phyloP scores from a whole-genome alignment of 2,888 invertebrate genomes.

The Vandiemenella viatica region DNA sequence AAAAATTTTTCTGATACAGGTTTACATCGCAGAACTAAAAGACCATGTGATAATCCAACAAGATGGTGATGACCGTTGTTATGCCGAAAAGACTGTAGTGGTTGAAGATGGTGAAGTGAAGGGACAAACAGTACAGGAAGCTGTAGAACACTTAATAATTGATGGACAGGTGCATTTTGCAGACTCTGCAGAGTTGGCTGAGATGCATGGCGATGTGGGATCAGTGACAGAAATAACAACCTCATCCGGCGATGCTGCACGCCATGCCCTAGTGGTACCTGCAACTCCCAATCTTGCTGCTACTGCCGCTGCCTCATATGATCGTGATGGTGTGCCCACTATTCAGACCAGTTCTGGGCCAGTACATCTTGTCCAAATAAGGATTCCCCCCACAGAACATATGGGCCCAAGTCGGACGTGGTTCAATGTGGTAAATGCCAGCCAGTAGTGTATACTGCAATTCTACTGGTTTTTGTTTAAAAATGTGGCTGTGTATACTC shows the following conservation, averaged over 20 bases:
- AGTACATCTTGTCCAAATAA: constrained; percentile 24
- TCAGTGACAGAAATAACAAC: constrained; percentile 15
- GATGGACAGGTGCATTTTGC: constrained; percentile 23
- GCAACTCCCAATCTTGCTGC: constrained; percentile 14
- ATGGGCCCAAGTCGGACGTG: constrained; percentile 18
- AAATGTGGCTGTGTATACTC: too few species aligned
- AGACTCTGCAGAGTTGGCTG: constrained; percentile 18
- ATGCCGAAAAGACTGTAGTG: constrained; percentile 9
- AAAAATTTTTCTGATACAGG: too few species aligned
- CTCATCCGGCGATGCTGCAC: constrained; percentile 12
- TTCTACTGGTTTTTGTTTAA: too few species aligned
- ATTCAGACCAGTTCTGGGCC: constrained; percentile 21
- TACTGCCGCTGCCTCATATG: constrained; percentile 12
- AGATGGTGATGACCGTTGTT: constrained; percentile 24
- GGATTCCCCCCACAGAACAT: constrained; percentile 20
- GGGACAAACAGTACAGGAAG: constrained; percentile 18
- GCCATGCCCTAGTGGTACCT: constrained; percentile 19
- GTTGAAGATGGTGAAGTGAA: constrained; percentile 14
- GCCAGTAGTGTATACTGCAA: too few species aligned
- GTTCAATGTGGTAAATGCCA: constrained; percentile 22
- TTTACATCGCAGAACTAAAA: constrained; percentile 37
- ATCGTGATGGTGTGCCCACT: constrained; percentile 3
- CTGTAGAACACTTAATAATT: constrained; percentile 21
- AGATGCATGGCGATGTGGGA: constrained; percentile 17
- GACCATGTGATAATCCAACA: constrained; percentile 33